Conservation (phyloP, 2,797 vertebrate genomes). For the Halcyon badia region DNA sequence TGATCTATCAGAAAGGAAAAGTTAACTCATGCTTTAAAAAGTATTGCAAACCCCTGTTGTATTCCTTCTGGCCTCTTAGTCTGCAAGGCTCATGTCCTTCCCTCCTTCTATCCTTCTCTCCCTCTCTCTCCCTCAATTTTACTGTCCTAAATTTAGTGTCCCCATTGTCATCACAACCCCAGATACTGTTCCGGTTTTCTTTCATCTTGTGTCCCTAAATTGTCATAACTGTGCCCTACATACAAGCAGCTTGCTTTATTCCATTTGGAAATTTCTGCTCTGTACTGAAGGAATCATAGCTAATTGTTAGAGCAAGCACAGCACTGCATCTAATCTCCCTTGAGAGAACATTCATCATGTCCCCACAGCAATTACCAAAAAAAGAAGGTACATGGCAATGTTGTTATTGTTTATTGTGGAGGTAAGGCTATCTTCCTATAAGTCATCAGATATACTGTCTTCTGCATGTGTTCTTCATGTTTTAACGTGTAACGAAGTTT, state of each 20-base stretch:
- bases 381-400: background rate
- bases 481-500: background rate
- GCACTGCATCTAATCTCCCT: background rate
- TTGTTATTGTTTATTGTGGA: background rate
- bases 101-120: background rate
- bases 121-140: fast-evolving
- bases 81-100: background rate
- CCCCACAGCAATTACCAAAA: background rate
- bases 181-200: background rate
- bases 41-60: fast-evolving
- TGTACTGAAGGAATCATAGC: background rate
- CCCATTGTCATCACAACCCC: background rate
- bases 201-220: background rate
- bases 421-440: background rate
- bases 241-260: background rate
- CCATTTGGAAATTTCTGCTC: background rate
- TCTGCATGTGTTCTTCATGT: background rate
- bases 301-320: background rate
- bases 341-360: background rate
- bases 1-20: background rate
- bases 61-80: background rate
- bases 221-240: background rate
- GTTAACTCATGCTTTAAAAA: background rate
- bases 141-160: background rate
- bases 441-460: background rate